Evolutionary conservation across 53 echinoderm and acorn worm genomes (phyloP), one percentile per base, ranked within the genome.

Genomic region (Glandiceps talaboti): DNA sequence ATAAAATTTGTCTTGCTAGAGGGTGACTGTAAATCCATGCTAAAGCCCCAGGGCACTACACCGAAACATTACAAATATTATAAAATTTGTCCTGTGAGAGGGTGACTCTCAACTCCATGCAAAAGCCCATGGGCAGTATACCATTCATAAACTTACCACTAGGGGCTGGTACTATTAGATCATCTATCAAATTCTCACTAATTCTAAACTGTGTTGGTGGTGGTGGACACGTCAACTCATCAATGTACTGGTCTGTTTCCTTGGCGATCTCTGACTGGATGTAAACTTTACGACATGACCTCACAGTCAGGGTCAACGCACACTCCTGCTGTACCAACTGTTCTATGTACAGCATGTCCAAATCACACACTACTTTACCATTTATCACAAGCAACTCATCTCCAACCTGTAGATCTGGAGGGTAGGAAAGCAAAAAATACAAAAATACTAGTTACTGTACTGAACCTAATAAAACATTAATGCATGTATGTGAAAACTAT

Each of bases 291-390:
- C 97, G 89, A 79, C 89, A 91, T 14, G 97, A 93, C n/a, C 97
- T 82, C 28, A 96, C 90, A 14, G 97, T 96, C 87, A 96, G 86
- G 25, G 87, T 96, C 82, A 96, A 77, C 12, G 87, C 77, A 25
- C 89, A 79, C 76, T 81, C 81, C 28, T 84, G 86, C 75, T 85
- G 86, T 0, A 96, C 83, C 0, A 96, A 87, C 83, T 91, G 90
- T 80, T 96, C 93, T 28, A 96, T 96, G 87, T 81, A 96, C 1
- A 93, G 84, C 97, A 96, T 96, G 83, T 96, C 97, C 30, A 93
- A 89, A 33, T 96, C 91, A 73, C 97, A 91, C 29, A 96, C 91
- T 25, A 96, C 97, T 0, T 89, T 85, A 28, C 97, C 92, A 75
- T 96, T 84, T 79, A 93, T 91, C 77, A 93, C 92, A 27, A 96